phyloP scores from a whole-genome alignment of 2,888 invertebrate species.

The Melieria picta region DNA sequence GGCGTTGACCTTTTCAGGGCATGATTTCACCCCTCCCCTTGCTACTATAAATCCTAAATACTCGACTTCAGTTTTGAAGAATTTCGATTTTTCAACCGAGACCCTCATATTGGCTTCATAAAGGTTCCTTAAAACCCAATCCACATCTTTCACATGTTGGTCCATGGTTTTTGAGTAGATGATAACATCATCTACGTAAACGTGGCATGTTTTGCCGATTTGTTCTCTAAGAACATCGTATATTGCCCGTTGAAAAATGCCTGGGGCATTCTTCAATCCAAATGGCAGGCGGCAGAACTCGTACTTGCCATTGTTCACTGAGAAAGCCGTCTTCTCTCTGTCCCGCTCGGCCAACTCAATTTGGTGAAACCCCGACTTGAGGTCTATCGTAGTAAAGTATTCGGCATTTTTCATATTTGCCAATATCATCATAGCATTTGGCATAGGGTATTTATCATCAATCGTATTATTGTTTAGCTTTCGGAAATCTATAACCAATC shows the following conservation, averaged over 20 bases:
- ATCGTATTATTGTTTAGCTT: constrained; percentile 34
- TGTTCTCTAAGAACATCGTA: constrained; percentile 31
- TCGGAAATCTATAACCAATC: constrained; percentile 31
- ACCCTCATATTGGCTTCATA: constrained; percentile 13
- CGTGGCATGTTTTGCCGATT: constrained; percentile 21
- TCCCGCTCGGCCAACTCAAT: constrained; percentile 36
- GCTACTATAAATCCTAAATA: constrained; percentile 6
- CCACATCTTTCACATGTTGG: constrained; percentile 2
- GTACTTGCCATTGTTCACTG: constrained; percentile 8
- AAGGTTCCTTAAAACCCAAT: background rate
- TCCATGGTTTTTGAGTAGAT: constrained; percentile 6
- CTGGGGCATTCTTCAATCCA: constrained; percentile 18
- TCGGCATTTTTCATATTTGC: constrained; percentile 33
- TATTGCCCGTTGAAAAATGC: constrained; percentile 29
- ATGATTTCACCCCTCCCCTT: background rate
- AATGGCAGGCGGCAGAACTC: constrained; percentile 4
- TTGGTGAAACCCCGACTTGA: constrained; percentile 40
- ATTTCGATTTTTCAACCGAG: constrained; percentile 7
- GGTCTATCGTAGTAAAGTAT: constrained; percentile 39
- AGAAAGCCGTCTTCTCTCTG: constrained; percentile 39
- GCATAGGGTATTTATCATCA: constrained; percentile 43
- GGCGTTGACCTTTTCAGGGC: constrained; percentile 5
- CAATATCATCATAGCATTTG: constrained; percentile 31
- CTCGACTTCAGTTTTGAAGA: constrained; percentile 14
- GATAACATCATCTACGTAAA: constrained; percentile 27